Base-by-base conservation (phyloP, 1,140 invertebrate species). In the Musca vetustissima region DNA sequence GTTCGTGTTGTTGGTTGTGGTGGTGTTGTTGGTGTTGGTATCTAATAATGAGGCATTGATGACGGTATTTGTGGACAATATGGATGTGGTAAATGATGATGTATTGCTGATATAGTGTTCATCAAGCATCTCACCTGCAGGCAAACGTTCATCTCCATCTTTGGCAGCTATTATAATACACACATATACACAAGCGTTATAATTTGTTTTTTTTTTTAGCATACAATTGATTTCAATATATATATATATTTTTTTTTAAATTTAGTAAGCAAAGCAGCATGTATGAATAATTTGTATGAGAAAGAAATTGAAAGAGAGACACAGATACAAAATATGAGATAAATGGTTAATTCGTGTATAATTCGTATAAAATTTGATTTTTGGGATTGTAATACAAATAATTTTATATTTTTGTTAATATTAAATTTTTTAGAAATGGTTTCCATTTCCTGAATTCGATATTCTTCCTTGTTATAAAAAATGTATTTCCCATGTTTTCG, bases 81-180 rank as follows among this genome's bases (percentile, higher is more conserved):
- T 65, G 64, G 67, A 48, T 36, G 67, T 65, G 64, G 64, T 65
- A 49, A 65, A 65, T 48, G 64, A 48, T 53, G 64, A 52, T 53
- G 59, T 64, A 36, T 69, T 64, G 59, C 17, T 52, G 67, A 52
- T 53, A 32, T 70, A 71, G 67, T 70, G 64, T 72, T 73, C 55
- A 48, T 64, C 74, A 76, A 66, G 61, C 70, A 66, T 78, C 76
- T 86, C 87, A 89, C 88, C 88, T 89, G 88, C 86, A 75, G 87
- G 87, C 77, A 85, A 82, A 82, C 87, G 84, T 78, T 89, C 87
- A 77, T 89, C 87, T 75, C 87, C 88, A 79, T 89, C 87, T 84
- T 86, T 85, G 81, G 86, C 86, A 81, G 88, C 87, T 89, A 81
- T 43, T 36, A 59, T 32, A 8, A 11, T 9, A 9, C 4, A 43